Evolutionary conservation across 2,888 invertebrate species (phyloP).

Genomic region (Enoplolaimus lenunculus): DNA sequence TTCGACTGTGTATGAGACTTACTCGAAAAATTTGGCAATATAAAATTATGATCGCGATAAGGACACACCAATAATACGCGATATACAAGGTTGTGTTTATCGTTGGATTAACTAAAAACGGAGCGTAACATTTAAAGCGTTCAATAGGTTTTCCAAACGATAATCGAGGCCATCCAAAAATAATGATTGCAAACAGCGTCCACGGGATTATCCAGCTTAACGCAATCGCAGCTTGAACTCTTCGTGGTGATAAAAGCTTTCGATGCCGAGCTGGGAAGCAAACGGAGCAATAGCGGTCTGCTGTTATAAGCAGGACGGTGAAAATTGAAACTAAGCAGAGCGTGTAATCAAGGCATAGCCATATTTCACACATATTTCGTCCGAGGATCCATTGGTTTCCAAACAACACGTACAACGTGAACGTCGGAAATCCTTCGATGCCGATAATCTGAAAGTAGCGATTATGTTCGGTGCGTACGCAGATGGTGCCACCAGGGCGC

Average conservation of each 20-base stretch:
- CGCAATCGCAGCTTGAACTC: conserved; percentile 84
- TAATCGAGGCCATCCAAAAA: conserved; percentile 98
- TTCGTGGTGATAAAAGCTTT: conserved; percentile 82
- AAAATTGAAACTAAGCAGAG: conserved; percentile 97
- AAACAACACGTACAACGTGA: conserved; percentile 86
- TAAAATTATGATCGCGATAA: conserved; percentile 80
- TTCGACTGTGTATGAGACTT: too few species aligned
- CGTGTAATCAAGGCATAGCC: conserved; percentile 96
- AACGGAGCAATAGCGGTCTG: conserved; percentile 94
- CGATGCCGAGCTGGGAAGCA: conserved; percentile 93
- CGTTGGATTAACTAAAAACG: conserved; percentile 88
- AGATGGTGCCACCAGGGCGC: too few species aligned
- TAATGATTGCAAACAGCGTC: conserved; percentile 85
- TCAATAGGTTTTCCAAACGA: conserved; percentile 67
- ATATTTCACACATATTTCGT: conserved; percentile 83
- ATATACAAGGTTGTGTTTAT: conserved; percentile 93
- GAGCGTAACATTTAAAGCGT: conserved; percentile 80
- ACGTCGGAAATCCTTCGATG: conserved; percentile 94
- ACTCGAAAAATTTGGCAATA: too few species aligned
- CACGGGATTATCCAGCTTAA: conserved; percentile 94
- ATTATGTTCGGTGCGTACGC: too few species aligned
- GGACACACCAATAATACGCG: conserved; percentile 90
- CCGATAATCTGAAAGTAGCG: too few species aligned
- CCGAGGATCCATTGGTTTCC: conserved; percentile 86
- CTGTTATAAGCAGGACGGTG: conserved; percentile 91